These are phyloP conservation scores for Salarias fasciatus DNA, from an alignment of 2,797 vertebrate genomes.

Conservation along the genomic window DNA sequence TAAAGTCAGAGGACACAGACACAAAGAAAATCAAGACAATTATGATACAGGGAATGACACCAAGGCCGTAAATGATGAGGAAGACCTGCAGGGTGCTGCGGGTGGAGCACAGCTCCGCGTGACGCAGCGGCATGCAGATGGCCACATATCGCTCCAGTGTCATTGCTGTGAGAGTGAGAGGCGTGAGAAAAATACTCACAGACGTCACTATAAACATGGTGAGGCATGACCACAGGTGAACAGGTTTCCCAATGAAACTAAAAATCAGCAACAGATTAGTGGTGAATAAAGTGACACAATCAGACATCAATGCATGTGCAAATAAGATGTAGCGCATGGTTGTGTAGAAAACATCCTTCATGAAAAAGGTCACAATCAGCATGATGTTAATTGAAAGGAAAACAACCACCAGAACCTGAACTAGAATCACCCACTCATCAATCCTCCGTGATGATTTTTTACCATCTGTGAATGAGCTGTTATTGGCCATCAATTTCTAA, in stretches of 20 bases:
- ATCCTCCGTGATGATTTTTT: accelerated
- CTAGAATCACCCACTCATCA: conserved; percentile 3
- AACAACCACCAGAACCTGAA: conserved; percentile 55
- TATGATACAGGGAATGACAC: conserved; percentile 36
- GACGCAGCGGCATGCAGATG: conserved; percentile 71
- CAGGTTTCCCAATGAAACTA: accelerated
- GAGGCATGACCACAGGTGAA: conserved; percentile 33
- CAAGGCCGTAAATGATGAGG: conserved; percentile 54
- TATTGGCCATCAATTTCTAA: conserved; percentile 4
- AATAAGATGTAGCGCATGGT: conserved; percentile 75
- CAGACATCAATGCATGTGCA: conserved; percentile 57
- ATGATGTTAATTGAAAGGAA: conserved; percentile 68
- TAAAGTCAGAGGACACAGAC: not conserved
- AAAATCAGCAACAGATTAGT: conserved; percentile 38
- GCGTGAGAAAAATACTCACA: conserved; percentile 40
- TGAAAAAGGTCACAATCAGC: conserved; percentile 61
- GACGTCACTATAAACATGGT: conserved; percentile 1
- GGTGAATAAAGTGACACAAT: conserved; percentile 53
- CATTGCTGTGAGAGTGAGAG: conserved; percentile 71
- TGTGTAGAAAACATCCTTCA: conserved; percentile 57
- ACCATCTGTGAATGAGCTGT: not conserved
- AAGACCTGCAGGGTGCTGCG: conserved; percentile 25
- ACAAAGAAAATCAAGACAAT: conserved; percentile 38
- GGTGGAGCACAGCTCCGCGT: conserved; percentile 57
- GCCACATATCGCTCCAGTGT: conserved; percentile 74